Percentiles rank a stretch among this genome's conserved stretches.
Conservation (phyloP, 2,113 vertebrate genomes). For the Engraulis encrasicolus region DNA sequence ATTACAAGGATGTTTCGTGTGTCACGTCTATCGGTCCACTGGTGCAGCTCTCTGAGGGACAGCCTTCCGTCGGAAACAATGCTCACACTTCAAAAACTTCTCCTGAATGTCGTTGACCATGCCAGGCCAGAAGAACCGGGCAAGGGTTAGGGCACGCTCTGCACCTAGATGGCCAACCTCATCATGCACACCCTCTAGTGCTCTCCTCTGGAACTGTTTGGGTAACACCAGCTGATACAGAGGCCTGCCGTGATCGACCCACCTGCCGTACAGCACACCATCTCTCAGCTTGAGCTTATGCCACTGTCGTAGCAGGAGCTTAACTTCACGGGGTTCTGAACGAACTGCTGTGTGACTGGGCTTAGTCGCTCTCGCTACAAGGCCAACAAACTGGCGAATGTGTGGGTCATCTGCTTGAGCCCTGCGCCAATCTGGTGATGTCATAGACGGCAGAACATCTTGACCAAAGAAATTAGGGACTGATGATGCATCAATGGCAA, state of each 20-base stretch:
- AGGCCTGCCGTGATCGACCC: not conserved
- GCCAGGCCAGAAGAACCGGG: not conserved
- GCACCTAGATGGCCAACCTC: constrained; percentile 12
- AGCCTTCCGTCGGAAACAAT: not conserved
- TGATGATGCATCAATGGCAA: not conserved
- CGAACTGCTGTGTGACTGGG: not conserved
- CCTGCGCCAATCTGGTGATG: constrained; percentile 12
- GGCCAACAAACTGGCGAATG: not conserved
- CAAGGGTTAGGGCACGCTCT: not conserved
- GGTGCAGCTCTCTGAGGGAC: not conserved
- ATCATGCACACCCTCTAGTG: constrained; percentile 2
- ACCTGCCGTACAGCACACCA: constrained; percentile 18
- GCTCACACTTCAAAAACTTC: not conserved
- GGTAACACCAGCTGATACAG: constrained; percentile 27
- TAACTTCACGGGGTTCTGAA: constrained; percentile 1
- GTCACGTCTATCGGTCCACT: not conserved
- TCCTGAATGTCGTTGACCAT: too few species aligned
- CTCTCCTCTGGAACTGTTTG: not conserved
- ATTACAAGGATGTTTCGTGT: not conserved
- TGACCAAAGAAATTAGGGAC: constrained; percentile 1
- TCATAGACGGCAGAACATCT: constrained; percentile 2
- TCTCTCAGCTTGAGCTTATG: constrained; percentile 9
- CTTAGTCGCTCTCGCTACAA: not conserved
- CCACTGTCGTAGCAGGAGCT: constrained; percentile 22
- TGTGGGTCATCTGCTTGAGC: not conserved